Evolutionary conservation across 92 coral and sea anemone species (phyloP).

Genomic region (Parazoanthus atlanticus): DNA sequence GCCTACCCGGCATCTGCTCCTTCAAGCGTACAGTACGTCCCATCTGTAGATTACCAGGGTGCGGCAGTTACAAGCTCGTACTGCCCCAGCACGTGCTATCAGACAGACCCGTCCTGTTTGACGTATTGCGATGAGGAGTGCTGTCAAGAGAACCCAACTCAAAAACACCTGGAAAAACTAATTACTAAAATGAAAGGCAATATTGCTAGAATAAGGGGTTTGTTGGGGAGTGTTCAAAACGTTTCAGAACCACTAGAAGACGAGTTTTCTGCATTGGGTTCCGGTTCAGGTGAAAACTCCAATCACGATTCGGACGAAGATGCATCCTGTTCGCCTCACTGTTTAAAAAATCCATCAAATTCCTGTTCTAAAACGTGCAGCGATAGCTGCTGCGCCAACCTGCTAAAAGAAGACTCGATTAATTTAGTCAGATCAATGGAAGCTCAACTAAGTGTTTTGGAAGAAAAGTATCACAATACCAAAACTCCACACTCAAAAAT

Average conservation of each 20-base stretch:
- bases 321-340: background rate
- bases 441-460: constrained; percentile 17
- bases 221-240: constrained; percentile 17
- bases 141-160: constrained; percentile 2
- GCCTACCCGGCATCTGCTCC: constrained; percentile 28
- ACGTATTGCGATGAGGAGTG: constrained; percentile 40
- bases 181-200: constrained; percentile 28
- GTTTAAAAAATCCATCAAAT: constrained; percentile 35
- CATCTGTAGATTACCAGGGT: constrained; percentile 15
- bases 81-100: constrained; percentile 30
- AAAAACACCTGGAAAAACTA: constrained; percentile 8
- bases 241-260: constrained; percentile 5
- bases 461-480: constrained; percentile 18
- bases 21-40: constrained; percentile 27
- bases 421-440: constrained; percentile 33
- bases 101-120: constrained; percentile 11
- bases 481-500: background rate
- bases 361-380: constrained; percentile 37
- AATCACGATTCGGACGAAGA: background rate
- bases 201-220: constrained; percentile 24
- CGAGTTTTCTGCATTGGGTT: background rate
- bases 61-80: constrained; percentile 16
- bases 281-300: constrained; percentile 7
- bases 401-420: constrained; percentile 11
- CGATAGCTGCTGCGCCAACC: constrained; percentile 24